These are phyloP conservation scores for Eupithecia subumbrata DNA, from an alignment of 2,888 invertebrate genomes.

Conservation along the genomic window DNA sequence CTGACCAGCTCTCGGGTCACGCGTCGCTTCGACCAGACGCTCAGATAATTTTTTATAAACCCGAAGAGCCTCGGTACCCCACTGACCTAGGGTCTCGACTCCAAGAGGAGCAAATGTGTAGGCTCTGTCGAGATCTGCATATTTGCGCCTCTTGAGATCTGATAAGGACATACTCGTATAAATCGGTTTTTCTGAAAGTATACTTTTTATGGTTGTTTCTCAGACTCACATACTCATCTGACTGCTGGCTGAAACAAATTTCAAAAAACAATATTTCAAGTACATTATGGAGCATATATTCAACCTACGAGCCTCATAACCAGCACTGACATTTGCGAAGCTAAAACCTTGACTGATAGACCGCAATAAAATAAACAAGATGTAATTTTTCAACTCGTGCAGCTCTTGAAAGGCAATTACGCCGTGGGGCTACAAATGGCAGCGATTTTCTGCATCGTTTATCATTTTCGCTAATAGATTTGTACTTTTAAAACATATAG, in stretches of 20 bases:
- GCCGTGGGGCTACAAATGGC: constrained; percentile 57
- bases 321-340: constrained; percentile 24
- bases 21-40: no score
- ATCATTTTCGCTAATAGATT: constrained; percentile 43
- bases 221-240: neutral
- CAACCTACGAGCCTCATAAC: neutral
- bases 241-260: neutral
- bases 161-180: no score
- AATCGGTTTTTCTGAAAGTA: no score
- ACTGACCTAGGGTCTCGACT: no score
- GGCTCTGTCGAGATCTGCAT: no score
- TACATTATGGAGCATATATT: neutral
- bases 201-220: neutral
- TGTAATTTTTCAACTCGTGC: constrained; percentile 61
- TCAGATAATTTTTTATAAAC: no score
- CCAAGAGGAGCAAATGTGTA: no score
- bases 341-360: constrained; percentile 56
- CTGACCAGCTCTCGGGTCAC: no score
- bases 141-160: no score
- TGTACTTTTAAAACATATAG: constrained; percentile 12
- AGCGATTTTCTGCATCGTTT: constrained; percentile 54
- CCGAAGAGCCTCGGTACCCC: no score
- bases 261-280: neutral
- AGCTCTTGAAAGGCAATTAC: constrained; percentile 56
- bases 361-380: constrained; percentile 63